A percentile compares a stretch with the other conserved stretches of the same genome.
phyloP scores from a whole-genome alignment of 2,888 invertebrate genomes.

The Apeira syringaria region DNA sequence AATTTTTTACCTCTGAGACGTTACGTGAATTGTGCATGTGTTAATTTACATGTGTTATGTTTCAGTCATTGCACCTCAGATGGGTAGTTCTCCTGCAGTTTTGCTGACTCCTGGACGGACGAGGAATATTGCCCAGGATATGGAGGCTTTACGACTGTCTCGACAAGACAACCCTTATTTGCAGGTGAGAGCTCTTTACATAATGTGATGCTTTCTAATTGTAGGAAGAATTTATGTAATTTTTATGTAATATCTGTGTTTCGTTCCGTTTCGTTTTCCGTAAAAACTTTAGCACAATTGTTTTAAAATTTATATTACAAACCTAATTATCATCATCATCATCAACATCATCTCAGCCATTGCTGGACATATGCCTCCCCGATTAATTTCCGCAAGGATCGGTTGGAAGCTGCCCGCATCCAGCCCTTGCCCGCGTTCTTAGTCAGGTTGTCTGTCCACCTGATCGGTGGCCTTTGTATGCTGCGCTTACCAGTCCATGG shows the following conservation, averaged over 20 bases:
- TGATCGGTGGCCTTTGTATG: no score
- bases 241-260: constrained; percentile 20
- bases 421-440: no score
- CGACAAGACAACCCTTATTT: constrained; percentile 93
- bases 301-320: no score
- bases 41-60: constrained; percentile 35
- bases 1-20: constrained; percentile 7
- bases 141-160: constrained; percentile 91
- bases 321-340: no score
- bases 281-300: neutral
- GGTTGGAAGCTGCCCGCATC: no score
- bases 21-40: constrained; percentile 18
- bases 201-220: constrained; percentile 19
- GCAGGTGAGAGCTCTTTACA: constrained; percentile 77
- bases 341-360: no score
- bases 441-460: no score
- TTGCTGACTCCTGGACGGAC: constrained; percentile 89
- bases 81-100: constrained; percentile 80
- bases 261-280: constrained; percentile 5
- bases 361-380: no score
- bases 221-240: constrained; percentile 18
- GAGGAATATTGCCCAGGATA: constrained; percentile 91
- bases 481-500: no score
- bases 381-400: no score
- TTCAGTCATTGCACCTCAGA: constrained; percentile 61